These are phyloP conservation scores for Pluvianellus socialis DNA, from an alignment of 2,113 vertebrate species.

Conservation along the genomic window DNA sequence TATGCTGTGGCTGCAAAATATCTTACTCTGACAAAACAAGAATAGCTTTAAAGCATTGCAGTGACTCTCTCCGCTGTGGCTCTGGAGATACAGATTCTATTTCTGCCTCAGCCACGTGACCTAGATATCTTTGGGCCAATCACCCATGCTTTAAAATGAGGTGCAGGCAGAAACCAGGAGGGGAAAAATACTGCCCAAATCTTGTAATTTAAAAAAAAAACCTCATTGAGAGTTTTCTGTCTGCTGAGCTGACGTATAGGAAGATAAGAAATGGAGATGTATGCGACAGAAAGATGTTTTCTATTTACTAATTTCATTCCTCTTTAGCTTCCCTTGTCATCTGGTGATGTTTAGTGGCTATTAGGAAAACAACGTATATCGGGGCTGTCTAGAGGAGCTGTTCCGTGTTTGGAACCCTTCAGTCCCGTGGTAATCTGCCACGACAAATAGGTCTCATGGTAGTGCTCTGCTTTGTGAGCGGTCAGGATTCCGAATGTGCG, in stretches of 20 bases:
- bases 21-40: neutral
- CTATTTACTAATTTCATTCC: neutral
- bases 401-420: neutral
- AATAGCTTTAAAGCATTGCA: neutral
- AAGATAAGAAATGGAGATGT: neutral
- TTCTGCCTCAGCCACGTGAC: constrained; percentile 31
- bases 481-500: neutral
- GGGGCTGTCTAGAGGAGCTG: neutral
- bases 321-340: neutral
- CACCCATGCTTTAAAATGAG: neutral
- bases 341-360: neutral
- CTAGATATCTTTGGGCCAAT: constrained; percentile 10
- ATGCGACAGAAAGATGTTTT: neutral
- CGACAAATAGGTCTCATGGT: accelerated
- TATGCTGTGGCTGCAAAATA: neutral
- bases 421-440: neutral
- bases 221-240: neutral
- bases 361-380: neutral
- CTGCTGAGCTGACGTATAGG: neutral
- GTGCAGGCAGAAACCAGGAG: neutral
- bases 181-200: neutral
- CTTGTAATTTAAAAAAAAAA: neutral
- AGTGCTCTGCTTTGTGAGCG: neutral
- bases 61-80: neutral
- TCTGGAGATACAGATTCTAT: constrained; percentile 22